Base-by-base conservation (phyloP, 2,888 invertebrate genomes). In the Ditula angustiorana region DNA sequence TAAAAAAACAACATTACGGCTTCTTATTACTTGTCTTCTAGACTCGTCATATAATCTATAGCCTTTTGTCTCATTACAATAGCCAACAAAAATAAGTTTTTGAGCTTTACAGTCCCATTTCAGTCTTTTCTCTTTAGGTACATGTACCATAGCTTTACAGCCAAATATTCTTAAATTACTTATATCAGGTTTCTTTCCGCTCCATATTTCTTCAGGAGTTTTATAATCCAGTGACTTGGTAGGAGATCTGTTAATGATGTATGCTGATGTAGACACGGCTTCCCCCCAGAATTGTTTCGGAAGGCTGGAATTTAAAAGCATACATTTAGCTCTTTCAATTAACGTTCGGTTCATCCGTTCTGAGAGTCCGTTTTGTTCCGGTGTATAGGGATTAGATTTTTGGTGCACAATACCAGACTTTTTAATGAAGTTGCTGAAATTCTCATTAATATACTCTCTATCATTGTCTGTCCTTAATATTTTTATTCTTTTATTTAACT, bases 341-440 rank as follows among this genome's bases (percentile, higher is more conserved):
- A 73, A 26, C 0, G 73, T 74, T 10, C 73, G 61, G 50, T 74
- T 74, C 69, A 71, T 70, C 2, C 80, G 47, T 59, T 85, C 83
- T 1, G 81, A 72, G 0, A 74, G 19, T 0, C 79, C 83, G 69
- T 83, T 85, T 33, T 79, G 77, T 55, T 82, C 69, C 0, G 79
- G 78, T 2, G 74, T 76, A 46, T 80, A 75, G 0, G 81, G 71
- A 3, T 70, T 69, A 1, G 73, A 72, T 0, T 69, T 70, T 58
- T 77, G 70, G 57, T 79, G 76, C 1, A 24, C 23, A n/a, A 82
- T 83, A 2, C 80, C 82, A 61, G 69, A 23, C 2, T 58, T 37
- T n/a, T 3, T 53, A 11, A 72, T 30, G 35, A 61, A 67, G 8
- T 57, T 62, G 24, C 61, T 47, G 56, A 74, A 69, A 5, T 67